Percentiles rank a stretch among this genome's conserved stretches.
These are phyloP conservation scores for Griposia aprilina DNA, from an alignment of 2,888 invertebrate genomes.

Conservation along the genomic window DNA sequence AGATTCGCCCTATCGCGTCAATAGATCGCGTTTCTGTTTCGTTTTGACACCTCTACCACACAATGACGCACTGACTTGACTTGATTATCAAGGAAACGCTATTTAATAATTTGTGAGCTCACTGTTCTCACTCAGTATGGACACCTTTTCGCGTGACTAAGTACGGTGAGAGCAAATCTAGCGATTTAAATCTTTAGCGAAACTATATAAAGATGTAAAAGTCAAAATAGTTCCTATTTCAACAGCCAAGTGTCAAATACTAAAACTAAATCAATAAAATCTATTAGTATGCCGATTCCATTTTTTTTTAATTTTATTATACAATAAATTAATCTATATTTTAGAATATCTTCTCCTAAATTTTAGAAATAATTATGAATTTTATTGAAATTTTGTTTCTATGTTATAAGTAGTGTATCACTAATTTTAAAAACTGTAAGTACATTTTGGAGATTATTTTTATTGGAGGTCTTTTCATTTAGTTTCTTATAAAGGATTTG, in stretches of 20 bases:
- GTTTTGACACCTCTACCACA: no score
- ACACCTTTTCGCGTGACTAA: no score
- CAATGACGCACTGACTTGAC: no score
- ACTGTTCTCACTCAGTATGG: no score
- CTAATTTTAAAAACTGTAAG: slow-evolving; percentile 40
- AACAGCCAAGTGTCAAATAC: slow-evolving; percentile 31
- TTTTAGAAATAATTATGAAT: slow-evolving; percentile 56
- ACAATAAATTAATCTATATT: slow-evolving; percentile 68
- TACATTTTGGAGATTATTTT: slow-evolving; percentile 52
- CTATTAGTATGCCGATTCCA: slow-evolving; percentile 66
- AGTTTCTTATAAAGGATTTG: not conserved
- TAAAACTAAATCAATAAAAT: slow-evolving; percentile 54
- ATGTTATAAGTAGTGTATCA: slow-evolving; percentile 11
- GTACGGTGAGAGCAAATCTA: no score
- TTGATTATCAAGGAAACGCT: no score
- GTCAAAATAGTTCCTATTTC: slow-evolving; percentile 21
- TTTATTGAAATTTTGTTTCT: slow-evolving; percentile 44
- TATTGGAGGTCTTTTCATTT: not conserved
- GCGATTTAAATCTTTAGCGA: not conserved
- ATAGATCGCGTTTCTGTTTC: no score
- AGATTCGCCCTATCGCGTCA: no score
- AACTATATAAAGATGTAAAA: not conserved
- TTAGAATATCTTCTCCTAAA: slow-evolving; percentile 69
- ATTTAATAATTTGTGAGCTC: no score
- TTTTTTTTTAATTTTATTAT: slow-evolving; percentile 28